Conservation (phyloP, 2,888 invertebrate species). For the Gortyna flavago region DNA sequence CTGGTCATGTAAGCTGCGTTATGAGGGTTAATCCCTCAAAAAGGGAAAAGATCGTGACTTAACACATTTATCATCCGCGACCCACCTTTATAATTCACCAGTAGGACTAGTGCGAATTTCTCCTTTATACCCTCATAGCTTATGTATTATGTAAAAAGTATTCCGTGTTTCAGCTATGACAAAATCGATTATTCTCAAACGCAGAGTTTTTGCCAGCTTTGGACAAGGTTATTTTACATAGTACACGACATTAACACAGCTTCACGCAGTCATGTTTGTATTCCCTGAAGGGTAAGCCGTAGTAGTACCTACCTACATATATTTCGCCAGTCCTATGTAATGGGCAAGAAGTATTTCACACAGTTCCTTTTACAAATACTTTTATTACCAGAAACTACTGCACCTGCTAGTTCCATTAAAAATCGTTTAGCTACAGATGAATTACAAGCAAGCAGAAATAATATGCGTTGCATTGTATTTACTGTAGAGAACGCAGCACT, state of each 20-base stretch:
- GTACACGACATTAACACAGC: background rate
- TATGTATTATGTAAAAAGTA: slow-evolving; percentile 47
- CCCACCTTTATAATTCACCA: slow-evolving; percentile 35
- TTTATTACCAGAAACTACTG: background rate
- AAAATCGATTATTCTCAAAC: slow-evolving; percentile 19
- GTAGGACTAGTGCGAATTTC: slow-evolving; percentile 32
- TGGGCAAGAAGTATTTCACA: background rate
- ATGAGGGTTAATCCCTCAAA: slow-evolving; percentile 46
- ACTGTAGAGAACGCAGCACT: background rate
- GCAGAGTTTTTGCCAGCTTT: slow-evolving; percentile 13
- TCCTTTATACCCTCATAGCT: slow-evolving; percentile 14
- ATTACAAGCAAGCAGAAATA: slow-evolving; percentile 1
- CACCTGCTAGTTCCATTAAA: slow-evolving; percentile 13
- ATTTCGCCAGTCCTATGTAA: background rate
- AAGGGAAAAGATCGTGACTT: slow-evolving; percentile 43
- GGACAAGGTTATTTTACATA: background rate
- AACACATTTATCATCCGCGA: slow-evolving; percentile 43
- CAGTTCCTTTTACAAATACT: slow-evolving; percentile 4
- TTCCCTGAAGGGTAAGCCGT: background rate
- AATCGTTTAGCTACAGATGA: slow-evolving; percentile 29
- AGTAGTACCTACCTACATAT: background rate
- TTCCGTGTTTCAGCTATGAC: slow-evolving; percentile 9
- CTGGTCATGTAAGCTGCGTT: slow-evolving; percentile 19
- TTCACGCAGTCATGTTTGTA: background rate
- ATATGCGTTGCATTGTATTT: slow-evolving; percentile 7